Base-by-base conservation (phyloP, 2,888 invertebrate species). In the Smittia sp. region DNA sequence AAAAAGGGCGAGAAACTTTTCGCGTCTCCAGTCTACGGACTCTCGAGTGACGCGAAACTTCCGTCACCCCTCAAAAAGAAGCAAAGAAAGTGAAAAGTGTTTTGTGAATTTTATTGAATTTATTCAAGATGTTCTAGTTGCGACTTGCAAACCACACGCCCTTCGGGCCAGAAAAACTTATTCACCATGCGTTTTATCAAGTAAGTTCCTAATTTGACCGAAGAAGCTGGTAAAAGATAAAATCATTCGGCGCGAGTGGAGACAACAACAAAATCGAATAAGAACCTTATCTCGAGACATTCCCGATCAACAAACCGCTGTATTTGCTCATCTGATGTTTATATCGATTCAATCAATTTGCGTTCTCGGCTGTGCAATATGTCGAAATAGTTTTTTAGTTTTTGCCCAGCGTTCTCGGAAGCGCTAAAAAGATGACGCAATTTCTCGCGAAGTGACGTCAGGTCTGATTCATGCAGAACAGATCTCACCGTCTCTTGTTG, bases 141-240 rank as follows among this genome's bases (percentile, higher is more conserved):
- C 25, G 39, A 27, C 13, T 54, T 18, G 25, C 25, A 63, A 63
- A 63, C 20, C 6, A 27, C n/a, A 62, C 27, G 22, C n/a, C 72
- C 72, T 13, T n/a, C 39, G 72, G 72, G 72, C 72, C 39, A 72
- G 54, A 54, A 58, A 20, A 72, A 58, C 38, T 24, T 62, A 9
- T 18, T 24, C 38, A 38, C 38, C 39, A 69, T 72, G 72, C 22
- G 18, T 22, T 63, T 63, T 3, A 38, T 72, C 13, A 22, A 72
- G 72, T 72, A 62, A 72, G 72, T 62, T 63, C 13, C 3, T 25
- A 63, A 63, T 63, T n/a, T 9, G 1, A 25, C 13, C 22, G 24
- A 63, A 24, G 6, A 46, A n/a, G 11, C 2, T 3, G 46, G n/a
- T 3, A 58, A 58, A 58, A 20, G 18, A 46, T 2, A 46, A 46